Evolutionary conservation across 2,113 vertebrate genomes (phyloP), one percentile per base, ranked within the genome.

Genomic region (Hippolais icterina): DNA sequence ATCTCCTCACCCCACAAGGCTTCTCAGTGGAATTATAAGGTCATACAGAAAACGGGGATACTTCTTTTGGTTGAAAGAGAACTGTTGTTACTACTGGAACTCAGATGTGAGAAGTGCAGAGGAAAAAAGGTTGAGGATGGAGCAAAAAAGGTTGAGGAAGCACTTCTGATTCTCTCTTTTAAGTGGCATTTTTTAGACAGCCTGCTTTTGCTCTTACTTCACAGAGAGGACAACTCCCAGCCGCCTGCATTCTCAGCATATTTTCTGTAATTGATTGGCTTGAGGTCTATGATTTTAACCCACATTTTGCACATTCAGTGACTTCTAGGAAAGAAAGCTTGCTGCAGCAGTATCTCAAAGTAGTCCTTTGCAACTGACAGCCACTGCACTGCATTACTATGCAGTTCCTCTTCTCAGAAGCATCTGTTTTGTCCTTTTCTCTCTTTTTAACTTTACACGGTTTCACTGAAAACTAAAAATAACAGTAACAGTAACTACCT

Each of bases 401-500:
- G 41, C 7, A 52, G 56, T 29, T 92, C 83, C 54, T 90, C 57
- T 88, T 94, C 83, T 74, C 41, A 52, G 52, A 92, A 92, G 28
- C 15, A 79, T 41, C 49, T 49, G 37, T 13, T 80, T 61, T 41
- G 20, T n/a, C 71, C 10, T 61, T 71, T 57, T 57, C 39, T 47
- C 23, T 12, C 52, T 47, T 81, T 89, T 77, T 9, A 93, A 75
- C 56, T 65, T 89, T 46, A 65, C 41, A 24, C 6, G 11, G 27
- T 92, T 94, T 94, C 29, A 53, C 82, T 97, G 8, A 88, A 93
- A 90, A 91, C 71, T 42, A 54, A 91, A 95, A 81, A 25, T 25
- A 94, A 37, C 25, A 39, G 25, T 20, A 83, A 77, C 33, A 37
- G 27, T 60, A 86, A 83, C 31, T 77, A 77, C 37, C 41, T 79